phyloP scores from a whole-genome alignment of 2,797 vertebrate genomes.

The Enteromius mattozi region DNA sequence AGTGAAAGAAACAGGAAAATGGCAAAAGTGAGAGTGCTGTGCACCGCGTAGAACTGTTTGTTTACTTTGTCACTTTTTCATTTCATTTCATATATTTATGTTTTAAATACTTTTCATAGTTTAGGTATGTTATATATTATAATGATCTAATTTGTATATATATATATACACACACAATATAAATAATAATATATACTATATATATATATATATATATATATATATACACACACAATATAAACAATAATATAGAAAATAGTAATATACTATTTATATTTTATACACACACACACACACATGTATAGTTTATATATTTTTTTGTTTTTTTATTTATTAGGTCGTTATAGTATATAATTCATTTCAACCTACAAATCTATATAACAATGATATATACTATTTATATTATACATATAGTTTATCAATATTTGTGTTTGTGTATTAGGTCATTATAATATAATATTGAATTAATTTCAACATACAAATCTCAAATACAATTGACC shows the following conservation, averaged over 20 bases:
- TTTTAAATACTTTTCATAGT: neutral
- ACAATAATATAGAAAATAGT: too few relatives aligned
- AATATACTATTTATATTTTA: too few relatives aligned
- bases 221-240: too few relatives aligned
- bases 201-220: neutral
- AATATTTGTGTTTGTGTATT: neutral
- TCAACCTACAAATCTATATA: neutral
- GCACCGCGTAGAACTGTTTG: neutral
- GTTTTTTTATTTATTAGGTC: constrained; percentile 7
- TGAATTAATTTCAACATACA: neutral
- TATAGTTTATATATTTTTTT: neutral
- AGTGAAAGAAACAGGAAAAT: constrained; percentile 21
- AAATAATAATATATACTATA: too few relatives aligned
- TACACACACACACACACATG: neutral
- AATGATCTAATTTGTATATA: too few relatives aligned
- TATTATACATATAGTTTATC: neutral
- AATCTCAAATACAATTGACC: neutral
- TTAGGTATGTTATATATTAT: too few relatives aligned
- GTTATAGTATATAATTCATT: neutral
- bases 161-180: too few relatives aligned
- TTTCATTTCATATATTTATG: neutral
- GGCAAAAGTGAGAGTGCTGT: constrained; percentile 30
- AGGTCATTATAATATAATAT: neutral
- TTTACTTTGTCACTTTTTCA: too few relatives aligned
- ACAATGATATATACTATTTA: too few relatives aligned